Evolutionary conservation across 2,888 invertebrate species (phyloP).

Genomic region (Drosophila ochracea): DNA sequence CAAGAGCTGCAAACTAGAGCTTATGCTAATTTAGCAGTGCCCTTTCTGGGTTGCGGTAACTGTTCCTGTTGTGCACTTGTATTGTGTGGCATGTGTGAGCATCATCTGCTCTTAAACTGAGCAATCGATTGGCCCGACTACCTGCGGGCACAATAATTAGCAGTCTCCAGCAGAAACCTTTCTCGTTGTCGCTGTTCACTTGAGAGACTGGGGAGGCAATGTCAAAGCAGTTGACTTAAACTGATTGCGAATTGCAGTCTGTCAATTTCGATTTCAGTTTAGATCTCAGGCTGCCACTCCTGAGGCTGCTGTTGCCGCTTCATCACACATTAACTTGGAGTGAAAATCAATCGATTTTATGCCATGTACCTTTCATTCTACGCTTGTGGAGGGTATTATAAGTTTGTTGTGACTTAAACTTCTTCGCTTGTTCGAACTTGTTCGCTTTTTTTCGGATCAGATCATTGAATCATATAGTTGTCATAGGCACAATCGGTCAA

Average conservation of each 20-base stretch:
- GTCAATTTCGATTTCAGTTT: slow-evolving; percentile 28
- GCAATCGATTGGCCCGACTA: slow-evolving; percentile 8
- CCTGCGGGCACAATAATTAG: slow-evolving; percentile 44
- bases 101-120: slow-evolving; percentile 17
- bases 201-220: slow-evolving; percentile 14
- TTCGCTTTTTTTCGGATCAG: neutral
- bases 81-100: slow-evolving; percentile 15
- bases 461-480: no score
- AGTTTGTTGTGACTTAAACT: neutral
- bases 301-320: slow-evolving; percentile 15
- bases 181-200: slow-evolving; percentile 6
- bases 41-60: neutral
- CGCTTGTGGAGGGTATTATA: neutral
- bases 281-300: slow-evolving; percentile 24
- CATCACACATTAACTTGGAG: slow-evolving; percentile 33
- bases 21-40: slow-evolving; percentile 27
- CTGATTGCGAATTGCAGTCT: slow-evolving; percentile 61
- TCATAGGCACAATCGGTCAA: neutral
- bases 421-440: neutral
- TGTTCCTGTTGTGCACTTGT: neutral
- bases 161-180: slow-evolving; percentile 13
- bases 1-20: neutral
- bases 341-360: slow-evolving; percentile 67
- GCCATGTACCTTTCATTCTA: slow-evolving; percentile 9
- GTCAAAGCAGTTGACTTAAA: slow-evolving; percentile 51